Conservation (phyloP, 2,113 vertebrate species). For the Pangasianodon hypophthalmus region DNA sequence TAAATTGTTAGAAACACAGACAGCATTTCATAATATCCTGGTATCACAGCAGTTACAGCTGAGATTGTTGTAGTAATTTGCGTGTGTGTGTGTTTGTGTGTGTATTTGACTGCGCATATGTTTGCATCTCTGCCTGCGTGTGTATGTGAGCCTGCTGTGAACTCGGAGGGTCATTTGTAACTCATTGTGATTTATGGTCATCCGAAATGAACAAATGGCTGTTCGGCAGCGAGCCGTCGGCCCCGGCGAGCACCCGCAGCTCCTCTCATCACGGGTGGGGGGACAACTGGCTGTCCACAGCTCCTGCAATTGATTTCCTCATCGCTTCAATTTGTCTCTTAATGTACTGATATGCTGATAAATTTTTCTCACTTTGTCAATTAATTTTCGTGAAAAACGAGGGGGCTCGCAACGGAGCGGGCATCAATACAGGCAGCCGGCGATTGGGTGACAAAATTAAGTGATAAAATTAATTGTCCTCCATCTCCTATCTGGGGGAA, state of each 20-base stretch:
- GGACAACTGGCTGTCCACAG: slow-evolving; percentile 67
- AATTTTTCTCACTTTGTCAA: slow-evolving; percentile 79
- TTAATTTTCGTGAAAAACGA: slow-evolving; percentile 81
- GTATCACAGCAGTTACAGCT: background rate
- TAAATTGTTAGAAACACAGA: slow-evolving; percentile 10
- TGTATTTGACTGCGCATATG: slow-evolving; percentile 42
- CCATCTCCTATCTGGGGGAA: slow-evolving; percentile 71
- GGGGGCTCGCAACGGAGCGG: slow-evolving; percentile 60
- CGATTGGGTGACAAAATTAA: slow-evolving; percentile 79
- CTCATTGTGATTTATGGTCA: slow-evolving; percentile 78
- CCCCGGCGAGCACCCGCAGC: slow-evolving; percentile 65
- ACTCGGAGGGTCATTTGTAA: slow-evolving; percentile 73
- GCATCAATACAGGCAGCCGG: slow-evolving; percentile 70
- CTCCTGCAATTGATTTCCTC: slow-evolving; percentile 81
- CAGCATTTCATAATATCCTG: background rate
- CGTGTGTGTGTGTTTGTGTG: slow-evolving; percentile 31
- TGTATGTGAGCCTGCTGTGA: slow-evolving; percentile 58
- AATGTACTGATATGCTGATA: slow-evolving; percentile 81
- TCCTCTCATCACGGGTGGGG: slow-evolving; percentile 61
- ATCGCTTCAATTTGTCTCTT: slow-evolving; percentile 81
- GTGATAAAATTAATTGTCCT: slow-evolving; percentile 82
- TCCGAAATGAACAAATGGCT: slow-evolving; percentile 79
- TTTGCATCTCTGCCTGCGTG: slow-evolving; percentile 51
- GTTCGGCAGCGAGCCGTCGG: slow-evolving; percentile 71
- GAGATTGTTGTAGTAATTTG: slow-evolving; percentile 23